Conservation (phyloP, 2,797 vertebrate genomes). For the Triplophysa yarkandensis region DNA sequence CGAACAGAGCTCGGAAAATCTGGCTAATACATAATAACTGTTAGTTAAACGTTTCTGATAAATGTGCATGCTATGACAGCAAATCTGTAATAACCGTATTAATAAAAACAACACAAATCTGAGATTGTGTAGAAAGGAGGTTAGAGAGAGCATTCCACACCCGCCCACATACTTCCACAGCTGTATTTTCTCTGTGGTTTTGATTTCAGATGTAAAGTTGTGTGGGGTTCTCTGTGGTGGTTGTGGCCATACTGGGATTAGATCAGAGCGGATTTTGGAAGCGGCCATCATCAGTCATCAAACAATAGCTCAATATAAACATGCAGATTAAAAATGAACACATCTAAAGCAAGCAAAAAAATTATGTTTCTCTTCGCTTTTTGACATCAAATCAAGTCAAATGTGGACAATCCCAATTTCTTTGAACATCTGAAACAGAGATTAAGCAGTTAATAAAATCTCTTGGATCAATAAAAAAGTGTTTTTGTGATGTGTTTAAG, state of each 20-base stretch:
- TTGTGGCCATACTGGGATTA: constrained; percentile 34
- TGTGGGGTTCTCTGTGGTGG: constrained; percentile 1
- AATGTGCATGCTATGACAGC: neutral
- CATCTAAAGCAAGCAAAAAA: neutral
- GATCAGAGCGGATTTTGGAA: constrained; percentile 13
- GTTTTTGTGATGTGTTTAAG: neutral
- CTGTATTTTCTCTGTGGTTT: constrained; percentile 39
- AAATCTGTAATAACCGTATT: neutral
- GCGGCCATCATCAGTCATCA: neutral
- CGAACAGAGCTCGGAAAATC: constrained; percentile 31
- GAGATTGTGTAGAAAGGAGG: constrained; percentile 4
- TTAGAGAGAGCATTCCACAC: constrained; percentile 2
- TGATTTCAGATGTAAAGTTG: constrained; percentile 15
- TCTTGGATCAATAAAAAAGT: neutral
- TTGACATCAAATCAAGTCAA: neutral
- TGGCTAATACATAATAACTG: constrained; percentile 29
- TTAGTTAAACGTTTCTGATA: constrained; percentile 2
- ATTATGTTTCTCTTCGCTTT: neutral
- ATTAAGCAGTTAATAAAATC: neutral
- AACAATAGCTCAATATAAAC: constrained; percentile 9
- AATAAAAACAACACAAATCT: constrained; percentile 26
- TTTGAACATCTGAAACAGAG: neutral
- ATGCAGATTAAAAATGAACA: neutral
- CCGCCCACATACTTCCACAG: constrained; percentile 21
- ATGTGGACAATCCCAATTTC: neutral